Evolutionary conservation across 2,113 vertebrate genomes (phyloP), one percentile per base, ranked within the genome.

Genomic region (Notarius lentiginosus): DNA sequence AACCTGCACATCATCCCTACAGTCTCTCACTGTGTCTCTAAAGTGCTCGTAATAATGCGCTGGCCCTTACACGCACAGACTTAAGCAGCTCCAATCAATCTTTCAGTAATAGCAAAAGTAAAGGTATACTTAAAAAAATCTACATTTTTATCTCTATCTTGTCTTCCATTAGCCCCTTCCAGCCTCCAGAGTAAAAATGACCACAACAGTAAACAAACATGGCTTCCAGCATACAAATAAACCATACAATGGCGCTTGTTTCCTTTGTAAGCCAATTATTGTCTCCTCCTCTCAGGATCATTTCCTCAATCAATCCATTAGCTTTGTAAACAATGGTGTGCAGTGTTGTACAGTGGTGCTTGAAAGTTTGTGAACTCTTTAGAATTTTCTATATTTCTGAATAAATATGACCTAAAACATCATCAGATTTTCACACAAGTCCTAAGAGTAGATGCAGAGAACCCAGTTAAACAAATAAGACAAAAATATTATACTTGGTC

Each of bases 41-140:
- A 79, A 56, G 65, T 77, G 30, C 30, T 70, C 70, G 84, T 88
- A 83, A 89, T 91, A 87, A 90, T 85, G 47, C 34, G 47, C 22
- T 12, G 51, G 53, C 76, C 83, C 20, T 84, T 89, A 89, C 18
- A 41, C 41, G 10, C 20, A 24, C 12, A 27, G 66, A 83, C 53
- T 83, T 53, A 91, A 63, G 82, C 30, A 66, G 86, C 84, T 83
- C 80, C 41, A 30, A 87, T 24, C 80, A 82, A 81, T 85, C 84
- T 75, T 77, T 34, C 41, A 55, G 82, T 86, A 89, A 86, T 82
- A 83, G 41, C 80, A 20, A 73, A 41, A 1, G 15, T 65, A 18
- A 56, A 73, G 9, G 22, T 34, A 56, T 0, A 49, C 20, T 9
- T 11, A 68, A 73, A 82, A 55, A 79, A 82, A 81, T 66, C 84